Evolutionary conservation across 2,113 vertebrate species (phyloP).

Genomic region (Osmerus mordax): DNA sequence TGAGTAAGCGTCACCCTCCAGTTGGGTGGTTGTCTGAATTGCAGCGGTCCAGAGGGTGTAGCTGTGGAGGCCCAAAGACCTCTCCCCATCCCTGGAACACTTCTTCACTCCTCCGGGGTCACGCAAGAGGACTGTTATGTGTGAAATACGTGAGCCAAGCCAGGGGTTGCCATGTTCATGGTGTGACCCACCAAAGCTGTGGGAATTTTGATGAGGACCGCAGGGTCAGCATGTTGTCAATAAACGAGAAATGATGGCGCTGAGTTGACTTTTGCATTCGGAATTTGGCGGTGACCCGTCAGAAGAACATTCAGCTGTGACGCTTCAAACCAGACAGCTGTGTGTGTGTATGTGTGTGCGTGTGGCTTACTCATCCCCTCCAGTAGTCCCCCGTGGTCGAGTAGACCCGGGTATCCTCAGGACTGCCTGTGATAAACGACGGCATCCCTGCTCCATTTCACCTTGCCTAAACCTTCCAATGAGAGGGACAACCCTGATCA

Average conservation of each 20-base stretch:
- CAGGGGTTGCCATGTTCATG: not conserved
- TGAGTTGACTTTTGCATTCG: not conserved
- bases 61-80: not conserved
- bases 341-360: constrained; percentile 2
- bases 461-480: constrained; percentile 26
- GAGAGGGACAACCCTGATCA: constrained; percentile 12
- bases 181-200: constrained; percentile 1
- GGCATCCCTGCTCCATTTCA: constrained; percentile 40
- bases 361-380: constrained; percentile 3
- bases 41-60: constrained; percentile 34
- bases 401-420: constrained; percentile 23
- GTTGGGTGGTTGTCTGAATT: constrained; percentile 29
- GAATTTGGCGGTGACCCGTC: not conserved
- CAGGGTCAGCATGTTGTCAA: not conserved
- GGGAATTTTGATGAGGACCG: not conserved
- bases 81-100: constrained; percentile 9
- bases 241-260: not conserved
- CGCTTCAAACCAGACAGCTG: constrained; percentile 29
- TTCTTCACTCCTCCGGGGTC: not conserved
- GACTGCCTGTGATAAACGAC: constrained; percentile 38
- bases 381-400: constrained; percentile 26
- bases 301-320: constrained; percentile 9
- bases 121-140: not conserved
- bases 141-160: not conserved
- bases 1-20: constrained; percentile 33